These are phyloP conservation scores for Noctua fimbriata DNA, from an alignment of 2,888 invertebrate species.

Conservation along the genomic window DNA sequence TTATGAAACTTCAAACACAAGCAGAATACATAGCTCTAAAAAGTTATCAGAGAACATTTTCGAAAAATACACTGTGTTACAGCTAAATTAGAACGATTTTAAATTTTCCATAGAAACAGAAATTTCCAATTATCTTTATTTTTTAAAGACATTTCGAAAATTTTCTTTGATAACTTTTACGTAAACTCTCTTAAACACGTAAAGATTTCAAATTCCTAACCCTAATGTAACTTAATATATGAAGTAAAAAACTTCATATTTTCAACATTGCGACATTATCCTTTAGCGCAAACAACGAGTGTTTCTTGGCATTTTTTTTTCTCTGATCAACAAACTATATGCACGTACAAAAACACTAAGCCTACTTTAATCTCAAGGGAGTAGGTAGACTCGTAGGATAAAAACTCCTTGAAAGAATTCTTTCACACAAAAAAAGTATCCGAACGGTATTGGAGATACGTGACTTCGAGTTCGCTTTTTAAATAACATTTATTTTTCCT, in stretches of 20 bases:
- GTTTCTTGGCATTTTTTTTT: conserved; percentile 6
- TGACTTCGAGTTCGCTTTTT: conserved; percentile 47
- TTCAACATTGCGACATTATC: background rate
- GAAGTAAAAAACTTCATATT: background rate
- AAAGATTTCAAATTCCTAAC: too few relatives aligned
- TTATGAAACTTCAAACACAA: too few relatives aligned
- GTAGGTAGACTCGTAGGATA: conserved; percentile 22
- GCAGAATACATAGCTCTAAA: too few relatives aligned
- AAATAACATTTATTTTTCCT: conserved; percentile 36
- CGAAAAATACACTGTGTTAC: too few relatives aligned
- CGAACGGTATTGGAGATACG: conserved; percentile 47
- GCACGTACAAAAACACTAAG: conserved; percentile 23
- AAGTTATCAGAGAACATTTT: too few relatives aligned
- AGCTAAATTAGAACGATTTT: too few relatives aligned
- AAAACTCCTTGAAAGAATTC: conserved; percentile 44
- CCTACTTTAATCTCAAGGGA: conserved; percentile 43
- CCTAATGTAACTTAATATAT: too few relatives aligned
- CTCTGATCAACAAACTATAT: conserved; percentile 10
- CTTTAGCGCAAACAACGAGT: background rate
- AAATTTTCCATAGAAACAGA: too few relatives aligned
- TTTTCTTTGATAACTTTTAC: too few relatives aligned
- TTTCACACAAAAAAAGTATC: conserved; percentile 57
- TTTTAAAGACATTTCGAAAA: too few relatives aligned
- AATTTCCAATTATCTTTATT: too few relatives aligned
- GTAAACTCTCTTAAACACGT: too few relatives aligned